Conservation (phyloP, 2,113 vertebrate genomes). For the Seriola aureovittata region DNA sequence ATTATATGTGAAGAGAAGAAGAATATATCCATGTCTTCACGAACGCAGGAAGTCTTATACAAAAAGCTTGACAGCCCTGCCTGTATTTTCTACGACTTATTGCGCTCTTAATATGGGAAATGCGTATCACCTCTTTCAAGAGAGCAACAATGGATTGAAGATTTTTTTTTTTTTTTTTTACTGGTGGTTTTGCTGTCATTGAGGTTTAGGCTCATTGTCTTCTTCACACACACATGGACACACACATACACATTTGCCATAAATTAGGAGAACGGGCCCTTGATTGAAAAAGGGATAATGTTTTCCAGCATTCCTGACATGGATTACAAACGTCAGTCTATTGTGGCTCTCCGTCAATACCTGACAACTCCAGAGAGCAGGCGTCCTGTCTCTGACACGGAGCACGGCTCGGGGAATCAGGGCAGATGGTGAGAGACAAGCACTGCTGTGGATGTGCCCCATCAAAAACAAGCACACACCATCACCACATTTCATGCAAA, state of each 20-base stretch:
- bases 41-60: constrained; percentile 26
- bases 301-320: constrained; percentile 23
- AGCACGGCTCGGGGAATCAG: background rate
- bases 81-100: constrained; percentile 15
- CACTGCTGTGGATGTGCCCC: constrained; percentile 9
- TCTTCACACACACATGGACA: constrained; percentile 9
- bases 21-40: constrained; percentile 51
- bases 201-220: constrained; percentile 3
- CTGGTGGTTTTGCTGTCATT: background rate
- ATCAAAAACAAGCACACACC: constrained; percentile 19
- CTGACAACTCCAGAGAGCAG: constrained; percentile 27
- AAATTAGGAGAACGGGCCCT: constrained; percentile 24
- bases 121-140: constrained; percentile 3
- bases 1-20: constrained; percentile 54
- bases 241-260: background rate
- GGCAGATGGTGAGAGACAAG: constrained; percentile 25
- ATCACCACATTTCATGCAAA: background rate
- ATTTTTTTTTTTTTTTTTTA: background rate
- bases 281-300: constrained; percentile 30
- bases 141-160: constrained; percentile 21
- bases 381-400: constrained; percentile 1
- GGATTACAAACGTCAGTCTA: constrained; percentile 46
- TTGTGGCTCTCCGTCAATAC: constrained; percentile 26
- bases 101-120: constrained; percentile 23
- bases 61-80: constrained; percentile 35